A percentile compares a stretch with the other conserved stretches of the same genome.
Conservation (phyloP, 2,113 vertebrate species). For the Murina feae region DNA sequence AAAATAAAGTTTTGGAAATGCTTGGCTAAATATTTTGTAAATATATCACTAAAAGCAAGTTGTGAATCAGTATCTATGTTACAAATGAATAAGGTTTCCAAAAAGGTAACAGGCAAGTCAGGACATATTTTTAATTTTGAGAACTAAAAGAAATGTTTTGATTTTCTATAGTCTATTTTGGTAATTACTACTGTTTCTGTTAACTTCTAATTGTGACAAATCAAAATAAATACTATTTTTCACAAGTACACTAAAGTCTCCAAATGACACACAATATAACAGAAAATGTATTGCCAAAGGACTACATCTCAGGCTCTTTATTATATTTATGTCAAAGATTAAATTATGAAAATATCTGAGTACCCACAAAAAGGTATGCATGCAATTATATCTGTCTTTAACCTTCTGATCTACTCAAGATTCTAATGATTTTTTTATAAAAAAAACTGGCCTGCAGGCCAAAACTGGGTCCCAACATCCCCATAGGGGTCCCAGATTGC, state of each 20-base stretch:
- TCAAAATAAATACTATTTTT: constrained; percentile 33
- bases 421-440: constrained; percentile 5
- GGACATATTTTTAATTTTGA: constrained; percentile 11
- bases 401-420: constrained; percentile 3
- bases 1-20: constrained; percentile 38
- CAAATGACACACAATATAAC: neutral
- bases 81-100: neutral
- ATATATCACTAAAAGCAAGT: constrained; percentile 8
- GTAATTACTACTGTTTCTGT: neutral
- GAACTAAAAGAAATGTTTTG: neutral
- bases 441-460: neutral
- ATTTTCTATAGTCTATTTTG: neutral
- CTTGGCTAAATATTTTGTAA: neutral
- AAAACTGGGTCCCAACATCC: too few species aligned
- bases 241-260: constrained; percentile 11
- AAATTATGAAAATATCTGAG: neutral
- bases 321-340: neutral
- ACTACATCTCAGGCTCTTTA: neutral
- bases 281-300: neutral
- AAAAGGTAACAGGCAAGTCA: neutral
- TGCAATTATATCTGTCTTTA: neutral
- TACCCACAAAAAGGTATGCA: neutral
- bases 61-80: neutral
- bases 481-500: too few species aligned
- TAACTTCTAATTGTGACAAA: constrained; percentile 26